phyloP scores from a whole-genome alignment of 2,797 vertebrate genomes.

The Chaenodraco wilsoni region DNA sequence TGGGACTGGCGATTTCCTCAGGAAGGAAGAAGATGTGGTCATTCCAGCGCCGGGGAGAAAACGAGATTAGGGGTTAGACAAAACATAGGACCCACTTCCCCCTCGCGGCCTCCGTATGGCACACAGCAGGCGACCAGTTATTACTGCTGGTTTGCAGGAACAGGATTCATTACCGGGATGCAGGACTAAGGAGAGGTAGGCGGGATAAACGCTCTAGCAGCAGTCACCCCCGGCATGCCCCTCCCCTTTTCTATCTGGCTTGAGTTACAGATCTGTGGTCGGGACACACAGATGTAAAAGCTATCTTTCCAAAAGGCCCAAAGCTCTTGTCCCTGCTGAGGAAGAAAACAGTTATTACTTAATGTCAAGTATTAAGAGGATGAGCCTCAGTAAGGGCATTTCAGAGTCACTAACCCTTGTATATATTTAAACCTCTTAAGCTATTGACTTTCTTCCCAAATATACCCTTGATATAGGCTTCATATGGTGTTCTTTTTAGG shows the following conservation, averaged over 20 bases:
- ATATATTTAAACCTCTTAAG: not conserved
- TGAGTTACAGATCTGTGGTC: constrained; percentile 60
- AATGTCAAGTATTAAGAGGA: constrained; percentile 43
- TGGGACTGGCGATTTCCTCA: constrained; percentile 22
- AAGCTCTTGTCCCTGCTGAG: constrained; percentile 10
- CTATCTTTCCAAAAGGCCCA: constrained; percentile 13
- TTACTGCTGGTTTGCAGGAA: constrained; percentile 58
- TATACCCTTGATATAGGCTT: not conserved
- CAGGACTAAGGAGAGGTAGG: constrained; percentile 46
- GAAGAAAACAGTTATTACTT: constrained; percentile 31
- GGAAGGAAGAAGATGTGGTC: constrained; percentile 57
- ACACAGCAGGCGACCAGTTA: constrained; percentile 53
- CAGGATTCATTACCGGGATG: constrained; percentile 51
- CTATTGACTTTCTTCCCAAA: not conserved
- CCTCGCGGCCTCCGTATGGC: constrained; percentile 19
- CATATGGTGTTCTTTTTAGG: not conserved
- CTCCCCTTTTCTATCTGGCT: constrained; percentile 27
- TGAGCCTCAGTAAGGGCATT: constrained; percentile 24
- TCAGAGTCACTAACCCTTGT: not conserved
- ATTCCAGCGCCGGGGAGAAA: constrained; percentile 55
- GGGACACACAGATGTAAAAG: constrained; percentile 67
- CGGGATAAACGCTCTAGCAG: constrained; percentile 53
- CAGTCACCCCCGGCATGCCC: constrained; percentile 27
- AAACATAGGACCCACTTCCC: constrained; percentile 57
- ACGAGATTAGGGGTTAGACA: constrained; percentile 70